phyloP scores from a whole-genome alignment of 2,888 invertebrate species.

The Cylloceria caligata region DNA sequence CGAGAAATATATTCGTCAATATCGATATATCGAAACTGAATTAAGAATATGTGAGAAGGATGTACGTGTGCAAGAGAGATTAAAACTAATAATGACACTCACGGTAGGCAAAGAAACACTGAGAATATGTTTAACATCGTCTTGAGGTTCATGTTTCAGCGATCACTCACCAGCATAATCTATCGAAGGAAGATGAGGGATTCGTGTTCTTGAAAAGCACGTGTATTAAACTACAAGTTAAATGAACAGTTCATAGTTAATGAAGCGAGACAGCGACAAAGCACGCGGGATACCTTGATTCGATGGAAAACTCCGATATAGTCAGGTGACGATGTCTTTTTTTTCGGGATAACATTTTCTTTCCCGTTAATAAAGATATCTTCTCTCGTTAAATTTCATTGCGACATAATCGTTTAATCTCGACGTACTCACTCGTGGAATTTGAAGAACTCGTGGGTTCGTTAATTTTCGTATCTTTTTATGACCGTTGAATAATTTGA shows the following conservation, averaged over 20 bases:
- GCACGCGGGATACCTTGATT: constrained; percentile 3
- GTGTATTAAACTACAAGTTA: constrained; percentile 55
- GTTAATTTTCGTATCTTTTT: constrained; percentile 19
- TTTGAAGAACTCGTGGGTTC: constrained; percentile 3
- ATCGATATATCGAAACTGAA: no score
- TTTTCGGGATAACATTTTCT: background rate
- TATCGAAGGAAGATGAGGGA: no score
- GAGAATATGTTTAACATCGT: no score
- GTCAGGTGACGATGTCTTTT: constrained; percentile 16
- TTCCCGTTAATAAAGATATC: constrained; percentile 31
- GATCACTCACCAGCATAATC: no score
- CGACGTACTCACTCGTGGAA: background rate
- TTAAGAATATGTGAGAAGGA: no score
- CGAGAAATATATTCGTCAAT: no score
- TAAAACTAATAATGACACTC: no score
- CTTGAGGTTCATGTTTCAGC: no score
- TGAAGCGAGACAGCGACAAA: background rate
- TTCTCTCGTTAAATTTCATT: constrained; percentile 29
- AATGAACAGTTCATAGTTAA: constrained; percentile 59
- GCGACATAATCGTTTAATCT: constrained; percentile 25
- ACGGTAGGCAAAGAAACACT: no score
- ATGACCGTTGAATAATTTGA: background rate
- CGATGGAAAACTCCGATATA: constrained; percentile 41
- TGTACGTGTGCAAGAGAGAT: no score
- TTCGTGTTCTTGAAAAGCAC: constrained; percentile 25